Percentiles rank a stretch among this genome's conserved stretches.
phyloP scores from a whole-genome alignment of 2,888 invertebrate species.

The Byasa hedistus region DNA sequence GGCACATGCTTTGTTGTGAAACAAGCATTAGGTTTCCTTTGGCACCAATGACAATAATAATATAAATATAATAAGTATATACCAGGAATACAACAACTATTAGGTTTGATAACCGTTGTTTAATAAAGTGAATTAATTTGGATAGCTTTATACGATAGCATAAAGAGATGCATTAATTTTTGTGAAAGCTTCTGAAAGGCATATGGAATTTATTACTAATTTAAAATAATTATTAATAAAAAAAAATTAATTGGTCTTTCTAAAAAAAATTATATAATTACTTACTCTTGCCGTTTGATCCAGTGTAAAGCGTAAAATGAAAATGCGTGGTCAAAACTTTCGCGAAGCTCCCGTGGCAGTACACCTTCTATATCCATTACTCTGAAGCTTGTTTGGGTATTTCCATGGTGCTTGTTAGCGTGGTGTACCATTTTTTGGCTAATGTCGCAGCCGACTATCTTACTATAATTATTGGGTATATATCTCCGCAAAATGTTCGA shows the following conservation, averaged over 20 bases:
- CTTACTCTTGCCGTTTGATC: conserved; percentile 86
- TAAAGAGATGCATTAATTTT: too few relatives aligned
- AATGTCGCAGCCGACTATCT: conserved; percentile 83
- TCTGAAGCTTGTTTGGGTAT: conserved; percentile 70
- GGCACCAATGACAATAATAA: too few relatives aligned
- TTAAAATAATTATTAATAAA: not conserved
- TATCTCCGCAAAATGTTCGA: conserved; percentile 81
- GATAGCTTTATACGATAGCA: too few relatives aligned
- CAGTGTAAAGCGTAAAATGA: conserved; percentile 91
- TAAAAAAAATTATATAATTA: conserved; percentile 33
- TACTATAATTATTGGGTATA: conserved; percentile 76
- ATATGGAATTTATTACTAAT: not conserved
- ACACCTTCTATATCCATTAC: conserved; percentile 80
- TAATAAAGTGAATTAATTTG: too few relatives aligned
- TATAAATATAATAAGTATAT: too few relatives aligned
- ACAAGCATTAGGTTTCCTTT: too few relatives aligned
- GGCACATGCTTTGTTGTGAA: too few relatives aligned
- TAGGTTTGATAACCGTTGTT: too few relatives aligned
- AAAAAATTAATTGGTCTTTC: not conserved
- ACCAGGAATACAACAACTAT: too few relatives aligned
- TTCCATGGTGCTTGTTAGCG: conserved; percentile 78
- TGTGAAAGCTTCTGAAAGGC: too few relatives aligned
- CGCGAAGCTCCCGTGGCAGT: conserved; percentile 68
- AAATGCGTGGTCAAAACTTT: conserved; percentile 83
- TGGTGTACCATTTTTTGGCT: conserved; percentile 85